A percentile compares a stretch with the other conserved stretches of the same genome.
These are phyloP conservation scores for Amiota communis DNA, from an alignment of 2,888 invertebrate genomes.

Conservation along the genomic window DNA sequence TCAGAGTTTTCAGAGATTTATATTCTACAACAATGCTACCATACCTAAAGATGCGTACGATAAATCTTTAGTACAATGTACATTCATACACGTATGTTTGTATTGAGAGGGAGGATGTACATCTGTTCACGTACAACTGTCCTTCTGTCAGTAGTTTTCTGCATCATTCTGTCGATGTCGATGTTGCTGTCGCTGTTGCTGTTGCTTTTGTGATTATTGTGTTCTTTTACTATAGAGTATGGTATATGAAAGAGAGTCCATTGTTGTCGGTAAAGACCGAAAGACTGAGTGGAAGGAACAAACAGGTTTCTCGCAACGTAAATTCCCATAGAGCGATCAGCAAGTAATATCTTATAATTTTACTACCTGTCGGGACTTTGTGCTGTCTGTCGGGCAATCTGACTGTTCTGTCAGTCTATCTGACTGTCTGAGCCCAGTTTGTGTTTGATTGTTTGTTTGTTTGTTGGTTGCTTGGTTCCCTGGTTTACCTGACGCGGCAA, in stretches of 20 bases:
- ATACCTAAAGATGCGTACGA: too few relatives aligned
- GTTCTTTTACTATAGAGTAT: neutral
- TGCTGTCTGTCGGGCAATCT: conserved; percentile 41
- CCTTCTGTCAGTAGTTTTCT: conserved; percentile 32
- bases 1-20: neutral
- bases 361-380: conserved; percentile 46
- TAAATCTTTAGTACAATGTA: neutral
- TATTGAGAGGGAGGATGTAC: conserved; percentile 49
- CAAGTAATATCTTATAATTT: conserved; percentile 44
- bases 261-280: conserved; percentile 41
- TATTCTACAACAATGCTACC: neutral
- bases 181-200: conserved; percentile 51
- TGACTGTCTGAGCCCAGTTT: conserved; percentile 21
- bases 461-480: neutral
- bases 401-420: conserved; percentile 42
- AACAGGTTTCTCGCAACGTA: conserved; percentile 42
- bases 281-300: conserved; percentile 27
- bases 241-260: conserved; percentile 51
- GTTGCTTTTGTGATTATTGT: conserved; percentile 21
- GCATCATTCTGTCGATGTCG: conserved; percentile 34
- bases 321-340: conserved; percentile 61
- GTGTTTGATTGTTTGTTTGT: conserved; percentile 32
- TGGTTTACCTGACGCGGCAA: conserved; percentile 39
- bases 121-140: conserved; percentile 51
- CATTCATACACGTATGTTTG: neutral